phyloP scores from a whole-genome alignment of 2,797 vertebrate species.

The Chiloscyllium punctatum region DNA sequence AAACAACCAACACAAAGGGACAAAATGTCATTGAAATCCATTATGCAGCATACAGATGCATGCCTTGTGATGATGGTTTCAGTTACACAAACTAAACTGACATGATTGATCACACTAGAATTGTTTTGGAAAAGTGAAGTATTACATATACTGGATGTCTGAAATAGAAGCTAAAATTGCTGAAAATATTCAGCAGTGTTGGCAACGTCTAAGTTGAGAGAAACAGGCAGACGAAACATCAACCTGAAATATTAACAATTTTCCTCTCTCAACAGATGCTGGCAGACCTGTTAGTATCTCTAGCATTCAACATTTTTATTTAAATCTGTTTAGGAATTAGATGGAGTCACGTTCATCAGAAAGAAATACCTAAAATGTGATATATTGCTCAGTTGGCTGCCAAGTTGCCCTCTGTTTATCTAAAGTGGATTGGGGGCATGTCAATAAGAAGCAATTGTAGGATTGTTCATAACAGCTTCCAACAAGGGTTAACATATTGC shows the following conservation, averaged over 20 bases:
- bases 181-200: not conserved
- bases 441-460: not conserved
- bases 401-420: too few relatives aligned
- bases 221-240: not conserved
- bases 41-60: not conserved
- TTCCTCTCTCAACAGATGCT: not conserved
- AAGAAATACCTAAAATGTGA: not conserved
- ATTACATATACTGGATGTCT: not conserved
- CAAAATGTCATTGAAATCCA: not conserved
- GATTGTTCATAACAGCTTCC: not conserved
- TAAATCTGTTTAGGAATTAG: not conserved
- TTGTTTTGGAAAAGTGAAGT: not conserved
- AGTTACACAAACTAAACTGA: not conserved
- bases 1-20: not conserved
- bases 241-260: not conserved
- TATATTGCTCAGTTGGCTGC: not conserved
- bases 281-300: not conserved
- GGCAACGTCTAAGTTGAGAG: not conserved
- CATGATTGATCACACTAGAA: not conserved
- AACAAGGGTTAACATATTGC: not conserved
- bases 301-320: not conserved
- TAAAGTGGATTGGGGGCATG: not conserved
- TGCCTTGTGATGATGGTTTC: not conserved
- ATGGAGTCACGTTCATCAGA: not conserved
- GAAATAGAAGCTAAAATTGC: not conserved